A percentile compares a stretch with the other conserved stretches of the same genome.
These are phyloP conservation scores for Uromys caudimaculatus DNA, from an alignment of 2,797 vertebrate genomes.

Conservation along the genomic window DNA sequence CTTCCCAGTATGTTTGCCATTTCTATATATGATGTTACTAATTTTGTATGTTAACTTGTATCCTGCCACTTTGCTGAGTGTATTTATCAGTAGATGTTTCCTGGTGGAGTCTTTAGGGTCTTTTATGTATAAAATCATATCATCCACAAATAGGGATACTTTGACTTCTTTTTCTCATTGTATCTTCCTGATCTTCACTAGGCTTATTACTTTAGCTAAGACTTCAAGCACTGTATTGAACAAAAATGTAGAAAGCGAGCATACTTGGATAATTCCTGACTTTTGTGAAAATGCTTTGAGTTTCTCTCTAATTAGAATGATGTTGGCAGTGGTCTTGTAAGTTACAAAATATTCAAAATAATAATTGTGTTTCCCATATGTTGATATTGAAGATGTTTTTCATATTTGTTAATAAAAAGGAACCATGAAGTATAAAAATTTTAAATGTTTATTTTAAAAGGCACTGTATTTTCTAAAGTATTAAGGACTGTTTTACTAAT, in stretches of 20 bases:
- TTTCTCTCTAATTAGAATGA: neutral
- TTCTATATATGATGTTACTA: neutral
- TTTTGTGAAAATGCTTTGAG: neutral
- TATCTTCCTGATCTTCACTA: neutral
- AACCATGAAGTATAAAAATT: neutral
- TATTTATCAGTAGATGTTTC: neutral
- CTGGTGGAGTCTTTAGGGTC: neutral
- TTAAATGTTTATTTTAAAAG: slow-evolving; percentile 51
- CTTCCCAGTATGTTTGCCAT: neutral
- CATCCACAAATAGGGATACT: no score
- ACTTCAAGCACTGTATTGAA: neutral
- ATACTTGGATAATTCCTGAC: neutral
- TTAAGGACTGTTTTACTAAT: slow-evolving; percentile 12
- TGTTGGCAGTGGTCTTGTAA: neutral
- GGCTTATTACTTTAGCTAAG: neutral
- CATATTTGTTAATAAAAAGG: slow-evolving; percentile 25
- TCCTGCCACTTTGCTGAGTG: neutral
- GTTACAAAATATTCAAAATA: neutral
- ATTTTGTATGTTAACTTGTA: neutral
- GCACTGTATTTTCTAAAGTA: slow-evolving; percentile 40
- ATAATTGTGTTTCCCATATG: slow-evolving; percentile 26
- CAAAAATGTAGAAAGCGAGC: neutral
- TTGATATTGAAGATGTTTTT: slow-evolving; percentile 13
- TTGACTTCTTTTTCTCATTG: neutral
- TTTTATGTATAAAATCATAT: neutral